Base-by-base conservation (phyloP, 1,140 invertebrate species). In the Diachasmimorpha longicaudata region DNA sequence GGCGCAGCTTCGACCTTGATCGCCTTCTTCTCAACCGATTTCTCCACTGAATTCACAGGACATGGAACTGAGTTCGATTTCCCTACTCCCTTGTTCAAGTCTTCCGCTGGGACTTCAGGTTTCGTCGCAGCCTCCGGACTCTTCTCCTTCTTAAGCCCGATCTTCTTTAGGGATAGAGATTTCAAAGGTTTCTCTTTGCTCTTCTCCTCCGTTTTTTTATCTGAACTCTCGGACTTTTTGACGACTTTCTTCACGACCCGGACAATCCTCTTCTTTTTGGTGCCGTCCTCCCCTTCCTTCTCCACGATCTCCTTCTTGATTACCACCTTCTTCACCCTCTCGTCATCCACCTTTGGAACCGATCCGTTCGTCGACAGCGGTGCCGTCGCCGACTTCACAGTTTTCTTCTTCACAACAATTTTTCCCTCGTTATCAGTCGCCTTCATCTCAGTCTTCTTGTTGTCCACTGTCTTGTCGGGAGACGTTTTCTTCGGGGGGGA, bases 211-310 rank as follows among this genome's bases (percentile, higher is more conserved):
- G 81, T 70, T 31, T 86, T 87, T 5, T 77, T 79, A 0, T 84
- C 82, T 0, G 78, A 75, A 23, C 73, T 78, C 44, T 86, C 83
- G 0, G 81, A 83, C 58, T 85, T 89, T 63, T 86, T 88, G 10
- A 82, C 83, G 0, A 86, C 80, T 67, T 85, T 89, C 46, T 84
- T 88, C 0, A 85, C 81, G 0, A 84, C 85, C 0, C 84, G 70
- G 0, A 88, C 83, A 10, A 87, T 84, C 21, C 80, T 86, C 37
- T 88, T 87, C 73, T 85, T 89, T 42, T 83, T 88, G 11, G 82
- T 82, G 13, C 81, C 83, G 5, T 84, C 76, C 2, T 75, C 69
- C 0, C 80, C 81, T 25, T 84, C 85, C 36, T 80, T 84, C 1
- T 84, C 83, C 4, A 77, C 55, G 4, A 25, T 10, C 2, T 83